Evolutionary conservation across 2,888 invertebrate genomes (phyloP).

Genomic region (Hyppa rectilinea): DNA sequence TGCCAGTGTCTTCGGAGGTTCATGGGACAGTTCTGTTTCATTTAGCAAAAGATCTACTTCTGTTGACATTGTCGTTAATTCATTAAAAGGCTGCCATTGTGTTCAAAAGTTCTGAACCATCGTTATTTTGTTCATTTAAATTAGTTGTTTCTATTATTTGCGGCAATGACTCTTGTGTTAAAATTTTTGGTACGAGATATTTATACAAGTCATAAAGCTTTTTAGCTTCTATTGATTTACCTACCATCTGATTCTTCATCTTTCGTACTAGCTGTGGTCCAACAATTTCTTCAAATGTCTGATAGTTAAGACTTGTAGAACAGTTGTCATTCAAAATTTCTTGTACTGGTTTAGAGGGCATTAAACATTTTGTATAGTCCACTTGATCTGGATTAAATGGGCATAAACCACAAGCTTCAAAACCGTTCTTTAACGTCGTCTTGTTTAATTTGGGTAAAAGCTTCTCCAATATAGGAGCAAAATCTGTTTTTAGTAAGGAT

Average conservation of each 20-base stretch:
- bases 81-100: slow-evolving; percentile 44
- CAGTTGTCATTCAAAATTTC: slow-evolving; percentile 45
- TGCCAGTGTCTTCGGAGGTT: slow-evolving; percentile 52
- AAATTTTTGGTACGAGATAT: slow-evolving; percentile 39
- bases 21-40: slow-evolving; percentile 55
- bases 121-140: slow-evolving; percentile 52
- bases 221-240: slow-evolving; percentile 50
- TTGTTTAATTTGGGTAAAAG: slow-evolving; percentile 50
- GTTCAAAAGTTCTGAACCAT: slow-evolving; percentile 50
- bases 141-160: slow-evolving; percentile 54
- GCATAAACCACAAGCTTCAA: slow-evolving; percentile 51
- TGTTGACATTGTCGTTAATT: slow-evolving; percentile 56
- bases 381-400: slow-evolving; percentile 57
- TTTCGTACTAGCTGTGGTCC: slow-evolving; percentile 52
- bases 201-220: slow-evolving; percentile 51
- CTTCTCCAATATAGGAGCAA: slow-evolving; percentile 45
- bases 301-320: slow-evolving; percentile 50
- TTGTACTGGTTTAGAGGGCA: slow-evolving; percentile 47
- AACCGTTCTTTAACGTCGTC: slow-evolving; percentile 48
- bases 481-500: slow-evolving; percentile 44
- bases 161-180: slow-evolving; percentile 42
- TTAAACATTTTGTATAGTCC: slow-evolving; percentile 53
- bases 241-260: slow-evolving; percentile 49
- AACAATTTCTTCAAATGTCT: slow-evolving; percentile 54
- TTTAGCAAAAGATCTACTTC: slow-evolving; percentile 51